A percentile compares a stretch with the other conserved stretches of the same genome.
These are phyloP conservation scores for Scopus umbretta DNA, from an alignment of 2,113 vertebrate genomes.

Conservation along the genomic window DNA sequence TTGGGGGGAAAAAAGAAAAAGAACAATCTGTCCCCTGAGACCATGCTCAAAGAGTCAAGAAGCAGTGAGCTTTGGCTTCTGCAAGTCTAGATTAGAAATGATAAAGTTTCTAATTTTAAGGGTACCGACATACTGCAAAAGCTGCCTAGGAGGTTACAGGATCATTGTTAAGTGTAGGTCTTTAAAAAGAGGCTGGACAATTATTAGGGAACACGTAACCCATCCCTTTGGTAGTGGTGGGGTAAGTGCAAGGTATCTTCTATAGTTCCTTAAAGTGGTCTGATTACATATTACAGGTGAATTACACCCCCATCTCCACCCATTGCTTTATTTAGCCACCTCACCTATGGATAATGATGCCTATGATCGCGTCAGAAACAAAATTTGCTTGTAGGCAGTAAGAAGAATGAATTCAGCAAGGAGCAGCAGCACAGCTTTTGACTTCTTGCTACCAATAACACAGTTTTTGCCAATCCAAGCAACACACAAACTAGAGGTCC, in stretches of 20 bases:
- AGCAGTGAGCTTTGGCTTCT: background rate
- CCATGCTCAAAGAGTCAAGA: background rate
- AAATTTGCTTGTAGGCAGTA: background rate
- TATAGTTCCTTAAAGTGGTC: background rate
- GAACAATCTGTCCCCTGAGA: background rate
- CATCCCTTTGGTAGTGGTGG: background rate
- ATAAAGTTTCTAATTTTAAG: background rate
- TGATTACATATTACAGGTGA: background rate
- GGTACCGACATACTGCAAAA: background rate
- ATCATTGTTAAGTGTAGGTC: background rate
- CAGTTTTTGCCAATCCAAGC: background rate
- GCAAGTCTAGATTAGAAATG: background rate
- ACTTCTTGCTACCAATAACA: background rate
- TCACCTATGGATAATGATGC: background rate
- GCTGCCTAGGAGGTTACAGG: background rate
- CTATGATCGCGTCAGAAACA: background rate
- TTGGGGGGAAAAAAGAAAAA: background rate
- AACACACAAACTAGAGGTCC: background rate
- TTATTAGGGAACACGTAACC: background rate
- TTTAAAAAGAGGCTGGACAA: background rate
- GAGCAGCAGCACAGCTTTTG: background rate
- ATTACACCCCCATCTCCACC: background rate
- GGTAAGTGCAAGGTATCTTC: background rate
- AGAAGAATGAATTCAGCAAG: background rate
- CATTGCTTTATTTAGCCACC: background rate